Conservation (phyloP, 1,140 invertebrate species). For the Meteorus sp. region DNA sequence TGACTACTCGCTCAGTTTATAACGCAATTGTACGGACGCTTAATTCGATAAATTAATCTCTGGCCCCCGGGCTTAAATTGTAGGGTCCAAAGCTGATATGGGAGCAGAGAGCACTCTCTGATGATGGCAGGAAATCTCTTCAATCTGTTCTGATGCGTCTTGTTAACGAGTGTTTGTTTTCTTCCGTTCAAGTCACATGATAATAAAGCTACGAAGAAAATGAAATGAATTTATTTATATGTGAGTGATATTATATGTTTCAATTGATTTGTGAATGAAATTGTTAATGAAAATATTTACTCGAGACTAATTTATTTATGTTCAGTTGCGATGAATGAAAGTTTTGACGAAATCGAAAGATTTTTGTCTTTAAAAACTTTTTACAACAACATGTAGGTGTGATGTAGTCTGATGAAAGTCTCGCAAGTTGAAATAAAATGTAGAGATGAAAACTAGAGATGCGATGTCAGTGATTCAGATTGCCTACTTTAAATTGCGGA, state of each 20-base stretch:
- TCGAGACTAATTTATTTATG: no score
- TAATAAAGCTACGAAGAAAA: background rate
- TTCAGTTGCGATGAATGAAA: no score
- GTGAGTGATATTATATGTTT: no score
- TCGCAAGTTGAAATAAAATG: background rate
- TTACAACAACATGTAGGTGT: constrained; percentile 6
- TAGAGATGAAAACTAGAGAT: background rate
- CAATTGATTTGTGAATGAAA: background rate
- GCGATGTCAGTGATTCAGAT: background rate
- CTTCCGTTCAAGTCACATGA: constrained; percentile 37
- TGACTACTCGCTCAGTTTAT: constrained; percentile 47
- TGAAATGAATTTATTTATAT: no score
- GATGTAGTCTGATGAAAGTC: constrained; percentile 17
- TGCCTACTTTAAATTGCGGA: constrained; percentile 15
- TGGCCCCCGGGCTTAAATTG: constrained; percentile 41
- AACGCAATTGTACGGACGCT: constrained; percentile 51
- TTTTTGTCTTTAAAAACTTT: background rate
- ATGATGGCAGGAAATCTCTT: constrained; percentile 57
- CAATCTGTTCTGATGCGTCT: constrained; percentile 55
- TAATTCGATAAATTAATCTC: constrained; percentile 58
- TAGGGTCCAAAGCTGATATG: no score
- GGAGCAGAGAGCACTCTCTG: constrained; percentile 41
- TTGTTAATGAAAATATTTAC: no score
- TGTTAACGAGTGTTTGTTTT: constrained; percentile 57
- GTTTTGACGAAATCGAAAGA: no score